Evolutionary conservation across 2,113 vertebrate genomes (phyloP).

Genomic region (Tapirus terrestris): DNA sequence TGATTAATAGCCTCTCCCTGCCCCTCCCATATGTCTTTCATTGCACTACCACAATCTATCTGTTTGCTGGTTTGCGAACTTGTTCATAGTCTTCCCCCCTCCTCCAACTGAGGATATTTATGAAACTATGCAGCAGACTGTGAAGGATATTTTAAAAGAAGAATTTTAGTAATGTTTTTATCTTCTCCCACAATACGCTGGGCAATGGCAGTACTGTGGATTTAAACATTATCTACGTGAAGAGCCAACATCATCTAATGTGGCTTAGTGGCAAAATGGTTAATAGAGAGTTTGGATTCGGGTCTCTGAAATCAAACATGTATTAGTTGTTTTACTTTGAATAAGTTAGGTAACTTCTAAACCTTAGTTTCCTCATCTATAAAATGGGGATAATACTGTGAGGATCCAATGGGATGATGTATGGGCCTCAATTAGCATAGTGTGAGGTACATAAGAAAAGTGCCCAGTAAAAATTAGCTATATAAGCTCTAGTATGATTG

Average conservation of each 20-base stretch:
- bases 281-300: neutral
- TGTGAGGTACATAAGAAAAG: neutral
- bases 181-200: neutral
- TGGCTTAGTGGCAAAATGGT: neutral
- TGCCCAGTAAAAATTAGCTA: neutral
- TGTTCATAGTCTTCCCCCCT: neutral
- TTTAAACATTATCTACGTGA: neutral
- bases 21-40: neutral
- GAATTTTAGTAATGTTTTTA: neutral
- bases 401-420: neutral
- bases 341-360: neutral
- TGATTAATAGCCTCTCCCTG: neutral
- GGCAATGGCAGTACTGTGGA: neutral
- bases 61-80: neutral
- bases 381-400: neutral
- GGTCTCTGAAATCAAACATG: neutral
- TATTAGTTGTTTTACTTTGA: neutral
- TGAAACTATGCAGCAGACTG: neutral
- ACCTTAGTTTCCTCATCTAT: neutral
- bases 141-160: conserved; percentile 7
- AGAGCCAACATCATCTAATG: neutral
- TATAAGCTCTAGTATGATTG: neutral
- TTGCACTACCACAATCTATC: neutral
- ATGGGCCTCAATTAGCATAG: neutral
- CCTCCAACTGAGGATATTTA: neutral